Base-by-base conservation (phyloP, 30 jellyfish, hydroid and myxozoan genomes). In the Hydra vulgaris region DNA sequence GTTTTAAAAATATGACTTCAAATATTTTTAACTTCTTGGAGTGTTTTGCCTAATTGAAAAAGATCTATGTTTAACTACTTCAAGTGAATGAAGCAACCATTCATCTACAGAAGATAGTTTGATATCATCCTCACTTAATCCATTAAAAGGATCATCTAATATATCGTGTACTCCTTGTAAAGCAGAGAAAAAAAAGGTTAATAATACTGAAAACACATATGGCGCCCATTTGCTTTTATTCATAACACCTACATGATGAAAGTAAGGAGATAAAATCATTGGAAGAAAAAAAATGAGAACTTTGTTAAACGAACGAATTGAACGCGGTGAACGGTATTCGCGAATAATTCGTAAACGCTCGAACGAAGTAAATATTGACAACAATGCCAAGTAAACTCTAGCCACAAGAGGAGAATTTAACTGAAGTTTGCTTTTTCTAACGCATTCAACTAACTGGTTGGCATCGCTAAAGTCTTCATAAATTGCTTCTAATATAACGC, bases 111-210 rank as follows among this genome's bases (percentile, higher is more conserved):
- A 72, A 21, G 72, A 87, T 18, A 90, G 94, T 82, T 90, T 80
- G 53, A 90, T 86, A 22, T 85, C 97, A 71, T 90, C 97, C 72
- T 86, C 95, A 52, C 96, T 85, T 90, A 90, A 85, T 21, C 97
- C 97, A 66, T 83, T 90, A 72, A 90, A 90, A 0, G 97, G 97
- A 76, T 90, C 97, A 71, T 90, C 95, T 1, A 90, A 85, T 61
- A 82, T 86, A 76, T 90, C 97, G 5, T 40, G 61, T 3, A 40
- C 61, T 40, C 61, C 61, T 12, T 40, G 61, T 12, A 40, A 40
- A 40, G 91, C 85, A 17, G 96, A 95, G 53, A 90, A 90, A 71
- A 86, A 24, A 79, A 90, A 90, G 55, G 97, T 76, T 56, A 86
- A 89, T 56, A 90, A 71, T 7, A 84, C 83, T 16, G 95, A 95